Conservation (phyloP, 2,888 invertebrate genomes). For the Ashinkailepas kermadecensis region DNA sequence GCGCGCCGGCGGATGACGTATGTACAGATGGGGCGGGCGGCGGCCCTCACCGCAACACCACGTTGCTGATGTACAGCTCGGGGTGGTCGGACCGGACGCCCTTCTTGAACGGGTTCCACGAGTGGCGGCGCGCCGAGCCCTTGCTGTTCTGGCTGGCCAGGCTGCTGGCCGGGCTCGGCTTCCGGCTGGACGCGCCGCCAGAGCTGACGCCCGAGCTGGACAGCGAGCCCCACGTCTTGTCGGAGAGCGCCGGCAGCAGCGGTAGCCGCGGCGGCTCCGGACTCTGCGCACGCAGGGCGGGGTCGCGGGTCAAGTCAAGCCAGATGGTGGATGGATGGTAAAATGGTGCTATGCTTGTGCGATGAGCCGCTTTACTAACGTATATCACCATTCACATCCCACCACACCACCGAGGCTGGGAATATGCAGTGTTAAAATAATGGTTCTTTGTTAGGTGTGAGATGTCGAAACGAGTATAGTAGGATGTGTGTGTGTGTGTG, state of each 20-base stretch:
- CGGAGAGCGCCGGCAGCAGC: background rate
- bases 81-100: slow-evolving; percentile 7
- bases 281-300: background rate
- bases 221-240: slow-evolving; percentile 15
- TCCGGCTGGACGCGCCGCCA: slow-evolving; percentile 5
- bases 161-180: slow-evolving; percentile 8
- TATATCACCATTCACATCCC: too few relatives aligned
- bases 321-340: too few relatives aligned
- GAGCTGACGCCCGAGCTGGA: slow-evolving; percentile 19
- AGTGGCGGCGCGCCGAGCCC: slow-evolving; percentile 10
- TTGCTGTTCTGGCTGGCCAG: slow-evolving; percentile 21
- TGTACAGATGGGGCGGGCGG: background rate
- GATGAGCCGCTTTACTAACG: too few relatives aligned
- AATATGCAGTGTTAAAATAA: too few relatives aligned
- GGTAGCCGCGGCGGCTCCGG: slow-evolving; percentile 17
- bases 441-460: too few relatives aligned
- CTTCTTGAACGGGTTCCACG: slow-evolving; percentile 18
- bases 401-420: too few relatives aligned
- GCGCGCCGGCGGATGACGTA: background rate
- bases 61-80: slow-evolving; percentile 16
- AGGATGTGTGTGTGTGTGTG: too few relatives aligned
- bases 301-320: too few relatives aligned
- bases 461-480: too few relatives aligned
- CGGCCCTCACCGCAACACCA: slow-evolving; percentile 1
- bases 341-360: too few relatives aligned